phyloP scores from a whole-genome alignment of 1,140 invertebrate species.

The Brachystomella parvula region DNA sequence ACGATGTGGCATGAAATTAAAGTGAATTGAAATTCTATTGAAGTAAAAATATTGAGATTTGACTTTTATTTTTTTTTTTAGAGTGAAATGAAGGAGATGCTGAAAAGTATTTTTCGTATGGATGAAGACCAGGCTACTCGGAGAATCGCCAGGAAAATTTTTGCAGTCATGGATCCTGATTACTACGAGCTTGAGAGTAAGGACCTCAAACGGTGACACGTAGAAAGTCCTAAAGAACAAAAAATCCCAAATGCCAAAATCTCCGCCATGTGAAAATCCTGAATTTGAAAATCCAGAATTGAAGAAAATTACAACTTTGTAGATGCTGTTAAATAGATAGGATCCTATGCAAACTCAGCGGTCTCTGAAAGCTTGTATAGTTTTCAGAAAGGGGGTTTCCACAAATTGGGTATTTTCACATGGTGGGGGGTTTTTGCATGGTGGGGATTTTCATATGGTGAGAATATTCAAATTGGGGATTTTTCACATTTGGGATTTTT shows the following conservation, averaged over 20 bases:
- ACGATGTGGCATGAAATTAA: conserved; percentile 63
- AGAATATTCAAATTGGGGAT: too few species aligned
- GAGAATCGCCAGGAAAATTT: conserved; percentile 54
- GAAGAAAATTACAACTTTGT: not conserved
- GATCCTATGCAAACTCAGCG: too few species aligned
- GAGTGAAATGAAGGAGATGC: conserved; percentile 56
- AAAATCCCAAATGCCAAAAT: too few species aligned
- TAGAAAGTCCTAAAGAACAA: too few species aligned
- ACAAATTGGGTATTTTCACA: too few species aligned
- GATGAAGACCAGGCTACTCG: conserved; percentile 59
- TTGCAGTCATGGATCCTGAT: conserved; percentile 55
- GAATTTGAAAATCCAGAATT: not conserved
- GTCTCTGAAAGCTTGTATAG: too few species aligned
- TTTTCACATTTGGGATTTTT: too few species aligned
- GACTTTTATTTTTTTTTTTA: conserved; percentile 9
- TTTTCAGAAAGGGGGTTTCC: too few species aligned
- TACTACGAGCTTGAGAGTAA: conserved; percentile 62
- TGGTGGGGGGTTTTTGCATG: too few species aligned
- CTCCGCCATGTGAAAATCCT: too few species aligned
- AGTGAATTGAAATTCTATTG: conserved; percentile 12
- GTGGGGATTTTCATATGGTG: too few species aligned
- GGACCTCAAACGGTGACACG: conserved; percentile 9
- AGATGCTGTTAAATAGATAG: too few species aligned
- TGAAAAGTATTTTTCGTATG: conserved; percentile 55
- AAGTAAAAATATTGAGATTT: not conserved